A percentile compares a stretch with the other conserved stretches of the same genome.
phyloP scores from a whole-genome alignment of 2,797 vertebrate genomes.

The Lutjanus argentimaculatus region DNA sequence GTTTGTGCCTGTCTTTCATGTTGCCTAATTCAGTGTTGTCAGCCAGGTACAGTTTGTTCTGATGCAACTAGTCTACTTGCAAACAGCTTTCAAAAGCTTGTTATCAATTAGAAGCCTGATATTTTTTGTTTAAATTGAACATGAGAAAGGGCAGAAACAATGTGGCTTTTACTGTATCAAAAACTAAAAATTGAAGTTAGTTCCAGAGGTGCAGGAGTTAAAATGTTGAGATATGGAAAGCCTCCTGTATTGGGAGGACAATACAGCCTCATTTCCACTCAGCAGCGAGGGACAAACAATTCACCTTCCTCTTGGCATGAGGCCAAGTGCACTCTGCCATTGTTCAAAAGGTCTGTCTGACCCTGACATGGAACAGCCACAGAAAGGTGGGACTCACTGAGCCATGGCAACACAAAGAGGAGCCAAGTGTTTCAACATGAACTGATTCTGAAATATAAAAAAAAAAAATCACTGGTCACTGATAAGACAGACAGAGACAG shows the following conservation, averaged over 20 bases:
- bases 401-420: slow-evolving; percentile 45
- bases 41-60: slow-evolving; percentile 37
- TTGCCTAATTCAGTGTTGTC: slow-evolving; percentile 37
- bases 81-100: slow-evolving; percentile 28
- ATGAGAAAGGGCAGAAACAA: neutral
- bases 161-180: neutral
- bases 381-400: slow-evolving; percentile 60
- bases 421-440: slow-evolving; percentile 64
- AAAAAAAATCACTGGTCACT: slow-evolving; percentile 29
- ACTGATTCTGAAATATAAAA: slow-evolving; percentile 61
- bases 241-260: slow-evolving; percentile 58
- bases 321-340: slow-evolving; percentile 74
- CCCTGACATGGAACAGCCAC: slow-evolving; percentile 59
- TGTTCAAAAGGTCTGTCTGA: slow-evolving; percentile 78
- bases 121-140: neutral
- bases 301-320: slow-evolving; percentile 81
- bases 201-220: slow-evolving; percentile 28
- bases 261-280: slow-evolving; percentile 71
- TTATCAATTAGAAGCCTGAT: neutral
- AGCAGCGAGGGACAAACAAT: slow-evolving; percentile 71
- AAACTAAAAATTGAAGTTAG: neutral
- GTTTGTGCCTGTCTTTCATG: slow-evolving; percentile 29
- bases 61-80: slow-evolving; percentile 34
- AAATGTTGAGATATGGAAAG: slow-evolving; percentile 48
- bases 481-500: slow-evolving; percentile 40